phyloP scores from a whole-genome alignment of 2,888 invertebrate species.

The Blastobasis lacticolella region DNA sequence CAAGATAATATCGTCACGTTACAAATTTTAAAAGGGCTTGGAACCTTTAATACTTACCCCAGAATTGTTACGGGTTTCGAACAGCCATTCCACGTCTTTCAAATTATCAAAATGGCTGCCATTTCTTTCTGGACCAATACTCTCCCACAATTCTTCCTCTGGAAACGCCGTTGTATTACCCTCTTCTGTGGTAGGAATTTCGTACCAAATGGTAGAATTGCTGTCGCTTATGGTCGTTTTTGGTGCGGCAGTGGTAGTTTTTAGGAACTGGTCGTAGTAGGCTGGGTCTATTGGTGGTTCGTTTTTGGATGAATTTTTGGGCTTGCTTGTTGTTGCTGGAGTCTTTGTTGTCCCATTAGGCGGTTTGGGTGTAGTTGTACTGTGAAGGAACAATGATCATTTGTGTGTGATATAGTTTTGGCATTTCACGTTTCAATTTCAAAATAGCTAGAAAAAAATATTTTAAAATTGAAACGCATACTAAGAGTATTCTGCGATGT shows the following conservation, averaged over 20 bases:
- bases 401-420: no score
- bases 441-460: no score
- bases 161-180: conserved; percentile 37
- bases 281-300: conserved; percentile 43
- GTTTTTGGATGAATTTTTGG: conserved; percentile 19
- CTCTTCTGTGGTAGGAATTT: conserved; percentile 44
- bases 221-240: conserved; percentile 29
- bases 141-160: conserved; percentile 63
- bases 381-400: neutral
- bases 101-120: conserved; percentile 42
- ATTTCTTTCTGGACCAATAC: conserved; percentile 40
- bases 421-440: no score
- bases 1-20: no score
- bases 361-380: conserved; percentile 1
- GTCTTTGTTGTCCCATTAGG: conserved; percentile 30
- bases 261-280: conserved; percentile 65
- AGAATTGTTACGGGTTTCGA: conserved; percentile 35
- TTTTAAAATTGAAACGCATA: no score
- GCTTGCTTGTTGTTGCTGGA: conserved; percentile 22
- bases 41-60: conserved; percentile 30
- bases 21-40: no score
- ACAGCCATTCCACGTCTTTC: conserved; percentile 67
- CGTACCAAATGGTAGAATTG: conserved; percentile 58
- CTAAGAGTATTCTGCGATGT: no score
- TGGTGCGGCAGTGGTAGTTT: conserved; percentile 41